These are phyloP conservation scores for Tetragonula clypearis DNA, from an alignment of 1,140 invertebrate genomes.

Conservation along the genomic window DNA sequence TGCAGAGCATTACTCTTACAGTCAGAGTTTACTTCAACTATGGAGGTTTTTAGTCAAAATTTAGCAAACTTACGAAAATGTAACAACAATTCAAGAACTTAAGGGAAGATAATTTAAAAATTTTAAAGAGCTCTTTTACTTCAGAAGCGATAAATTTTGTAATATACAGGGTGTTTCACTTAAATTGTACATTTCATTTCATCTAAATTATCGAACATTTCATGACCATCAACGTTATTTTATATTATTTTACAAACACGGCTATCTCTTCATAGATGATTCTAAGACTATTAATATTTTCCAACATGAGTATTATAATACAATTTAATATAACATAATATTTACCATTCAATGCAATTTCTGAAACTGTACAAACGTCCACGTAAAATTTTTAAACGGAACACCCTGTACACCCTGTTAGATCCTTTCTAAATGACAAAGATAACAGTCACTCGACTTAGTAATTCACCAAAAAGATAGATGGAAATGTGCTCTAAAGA, in stretches of 20 bases:
- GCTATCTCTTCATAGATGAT: too few relatives aligned
- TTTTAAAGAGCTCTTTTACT: not conserved
- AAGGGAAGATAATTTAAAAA: not conserved
- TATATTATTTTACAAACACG: not conserved
- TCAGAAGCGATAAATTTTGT: not conserved
- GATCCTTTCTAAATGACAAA: not conserved
- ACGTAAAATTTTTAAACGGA: too few relatives aligned
- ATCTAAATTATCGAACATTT: not conserved
- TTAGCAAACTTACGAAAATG: not conserved
- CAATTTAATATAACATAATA: too few relatives aligned
- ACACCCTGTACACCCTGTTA: too few relatives aligned
- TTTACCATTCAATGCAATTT: too few relatives aligned
- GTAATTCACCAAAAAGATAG: not conserved
- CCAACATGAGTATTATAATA: too few relatives aligned
- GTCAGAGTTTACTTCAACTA: not conserved
- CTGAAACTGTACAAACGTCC: not conserved
- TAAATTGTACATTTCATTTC: not conserved
- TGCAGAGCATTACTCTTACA: not conserved
- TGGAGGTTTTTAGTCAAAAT: not conserved
- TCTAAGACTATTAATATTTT: too few relatives aligned
- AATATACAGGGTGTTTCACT: not conserved
- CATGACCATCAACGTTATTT: not conserved
- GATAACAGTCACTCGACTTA: too few relatives aligned
- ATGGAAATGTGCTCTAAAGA: not conserved
- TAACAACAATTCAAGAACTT: not conserved